Evolutionary conservation across 2,797 vertebrate species (phyloP).

Genomic region (Ctenosaura bakeri): DNA sequence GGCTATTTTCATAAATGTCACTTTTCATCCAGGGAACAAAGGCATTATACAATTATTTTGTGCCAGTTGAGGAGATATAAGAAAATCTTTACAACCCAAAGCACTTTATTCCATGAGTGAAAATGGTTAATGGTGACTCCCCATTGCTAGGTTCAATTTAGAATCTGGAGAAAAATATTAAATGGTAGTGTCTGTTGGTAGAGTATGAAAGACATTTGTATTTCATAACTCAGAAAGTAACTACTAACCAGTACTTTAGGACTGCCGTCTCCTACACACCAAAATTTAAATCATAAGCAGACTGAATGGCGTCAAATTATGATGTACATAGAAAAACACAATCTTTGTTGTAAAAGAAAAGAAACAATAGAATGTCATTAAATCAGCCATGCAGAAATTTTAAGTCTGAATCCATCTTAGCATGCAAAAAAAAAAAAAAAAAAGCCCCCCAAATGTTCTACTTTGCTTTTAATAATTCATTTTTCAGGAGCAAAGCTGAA

Average conservation of each 20-base stretch:
- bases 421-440: too few relatives aligned
- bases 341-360: conserved; percentile 43
- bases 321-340: background rate
- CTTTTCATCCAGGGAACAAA: conserved; percentile 50
- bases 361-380: conserved; percentile 8
- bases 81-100: conserved; percentile 60
- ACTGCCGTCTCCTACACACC: background rate
- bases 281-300: background rate
- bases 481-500: accelerated
- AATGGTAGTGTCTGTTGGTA: conserved; percentile 36
- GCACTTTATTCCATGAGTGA: conserved; percentile 46
- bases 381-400: background rate
- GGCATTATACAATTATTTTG: conserved; percentile 61
- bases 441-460: too few relatives aligned
- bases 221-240: conserved; percentile 39
- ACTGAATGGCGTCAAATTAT: conserved; percentile 36
- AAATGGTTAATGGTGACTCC: conserved; percentile 34
- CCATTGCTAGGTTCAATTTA: conserved; percentile 48
- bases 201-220: conserved; percentile 7
- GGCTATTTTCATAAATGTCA: conserved; percentile 35
- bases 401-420: background rate
- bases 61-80: conserved; percentile 29
- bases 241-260: conserved; percentile 9
- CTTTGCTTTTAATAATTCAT: background rate
- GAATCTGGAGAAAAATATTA: conserved; percentile 50